phyloP scores from a whole-genome alignment of 2,797 vertebrate species.

The Tokudaia tokunoshimensis region DNA sequence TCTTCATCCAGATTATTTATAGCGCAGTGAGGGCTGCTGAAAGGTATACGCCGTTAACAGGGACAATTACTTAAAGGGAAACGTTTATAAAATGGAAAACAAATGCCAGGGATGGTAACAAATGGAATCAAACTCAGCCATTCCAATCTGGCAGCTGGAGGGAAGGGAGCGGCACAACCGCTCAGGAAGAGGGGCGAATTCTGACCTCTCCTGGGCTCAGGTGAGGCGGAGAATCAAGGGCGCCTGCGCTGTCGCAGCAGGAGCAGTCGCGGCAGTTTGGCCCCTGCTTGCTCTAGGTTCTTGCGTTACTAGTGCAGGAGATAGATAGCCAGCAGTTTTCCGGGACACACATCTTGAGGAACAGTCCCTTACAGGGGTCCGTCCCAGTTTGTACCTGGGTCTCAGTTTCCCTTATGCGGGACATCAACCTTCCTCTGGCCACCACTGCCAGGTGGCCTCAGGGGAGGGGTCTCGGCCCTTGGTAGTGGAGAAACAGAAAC shows the following conservation, averaged over 20 bases:
- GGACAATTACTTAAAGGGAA: slow-evolving; percentile 90
- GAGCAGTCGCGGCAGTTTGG: neutral
- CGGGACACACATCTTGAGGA: neutral
- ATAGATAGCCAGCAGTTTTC: neutral
- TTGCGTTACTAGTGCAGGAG: neutral
- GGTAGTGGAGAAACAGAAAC: neutral
- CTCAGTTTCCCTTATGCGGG: neutral
- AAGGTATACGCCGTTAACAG: slow-evolving; percentile 88
- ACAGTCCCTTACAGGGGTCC: no score
- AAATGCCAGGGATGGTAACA: slow-evolving; percentile 87
- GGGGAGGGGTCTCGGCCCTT: no score
- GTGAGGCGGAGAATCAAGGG: slow-evolving; percentile 35
- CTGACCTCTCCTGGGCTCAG: neutral
- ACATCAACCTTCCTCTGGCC: neutral
- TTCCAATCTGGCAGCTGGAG: slow-evolving; percentile 72
- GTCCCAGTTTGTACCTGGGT: neutral
- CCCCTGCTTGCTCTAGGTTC: neutral
- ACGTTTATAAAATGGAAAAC: slow-evolving; percentile 89
- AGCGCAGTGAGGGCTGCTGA: slow-evolving; percentile 90
- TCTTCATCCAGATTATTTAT: slow-evolving; percentile 99
- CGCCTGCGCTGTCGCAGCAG: neutral
- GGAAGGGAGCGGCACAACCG: slow-evolving; percentile 35
- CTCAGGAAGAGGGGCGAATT: neutral
- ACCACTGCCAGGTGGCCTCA: neutral
- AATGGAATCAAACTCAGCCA: slow-evolving; percentile 83